phyloP scores from a whole-genome alignment of 2,113 vertebrate genomes.

The Scomber japonicus region DNA sequence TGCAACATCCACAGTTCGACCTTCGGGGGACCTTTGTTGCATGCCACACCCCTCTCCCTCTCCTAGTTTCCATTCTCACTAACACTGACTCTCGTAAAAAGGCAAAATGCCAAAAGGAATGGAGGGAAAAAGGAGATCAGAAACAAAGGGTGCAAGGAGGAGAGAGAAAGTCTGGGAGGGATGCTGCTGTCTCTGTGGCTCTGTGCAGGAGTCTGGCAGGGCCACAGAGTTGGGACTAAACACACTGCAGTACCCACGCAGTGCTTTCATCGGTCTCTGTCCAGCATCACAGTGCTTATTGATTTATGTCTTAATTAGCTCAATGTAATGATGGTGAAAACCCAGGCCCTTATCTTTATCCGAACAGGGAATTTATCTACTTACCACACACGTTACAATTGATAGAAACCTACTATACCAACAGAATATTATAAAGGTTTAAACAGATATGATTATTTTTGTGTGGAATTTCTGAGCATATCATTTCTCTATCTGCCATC shows the following conservation, averaged over 20 bases:
- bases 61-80: too few relatives aligned
- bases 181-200: slow-evolving; percentile 10
- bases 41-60: too few relatives aligned
- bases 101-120: neutral
- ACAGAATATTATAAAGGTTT: neutral
- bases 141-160: neutral
- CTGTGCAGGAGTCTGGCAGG: slow-evolving; percentile 8
- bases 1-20: too few relatives aligned
- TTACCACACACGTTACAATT: neutral
- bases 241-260: slow-evolving; percentile 36
- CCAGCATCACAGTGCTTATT: neutral
- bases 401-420: neutral
- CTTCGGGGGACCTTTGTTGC: too few relatives aligned
- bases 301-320: slow-evolving; percentile 52
- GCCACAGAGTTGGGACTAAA: neutral
- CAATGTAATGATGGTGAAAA: slow-evolving; percentile 12
- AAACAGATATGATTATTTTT: neutral
- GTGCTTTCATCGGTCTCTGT: slow-evolving; percentile 12
- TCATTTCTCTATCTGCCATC: neutral
- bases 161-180: slow-evolving; percentile 1
- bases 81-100: too few relatives aligned
- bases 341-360: neutral
- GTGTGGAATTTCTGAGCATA: too few relatives aligned
- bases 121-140: neutral
- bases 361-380: neutral